Evolutionary conservation across 1,140 invertebrate genomes (phyloP), one percentile per base, ranked within the genome.

Genomic region (Drosophila sp.): DNA sequence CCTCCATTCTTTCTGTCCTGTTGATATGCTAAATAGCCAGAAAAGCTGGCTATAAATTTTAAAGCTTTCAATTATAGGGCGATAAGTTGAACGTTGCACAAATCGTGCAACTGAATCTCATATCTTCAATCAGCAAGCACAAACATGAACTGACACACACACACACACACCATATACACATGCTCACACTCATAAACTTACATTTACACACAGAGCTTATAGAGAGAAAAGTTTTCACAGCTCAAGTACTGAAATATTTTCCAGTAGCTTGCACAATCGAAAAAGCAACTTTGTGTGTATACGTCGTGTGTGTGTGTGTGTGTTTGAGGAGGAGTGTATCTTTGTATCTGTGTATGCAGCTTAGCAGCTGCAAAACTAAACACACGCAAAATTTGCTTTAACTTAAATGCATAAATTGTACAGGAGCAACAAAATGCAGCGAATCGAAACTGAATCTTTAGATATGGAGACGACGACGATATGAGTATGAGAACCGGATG

Each of bases 11-110:
- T 25, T 18, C 16, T 53, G 14, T 27, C n/a, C 14, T 34, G 32
- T 45, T 48, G 69, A 53, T 69, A 74, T 66, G 45, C 64, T 48
- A 50, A 70, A 56, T 41, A 62, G 45, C 14, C 78, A 63, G 71
- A 78, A 87, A 84, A 81, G 74, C 81, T 81, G 78, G 51, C 43
- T 25, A 82, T 81, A 69, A 72, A 87, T 89, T 82, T 82, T 76
- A 86, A 89, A 79, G 83, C 78, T 67, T 82, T 87, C 78, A 87
- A 87, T 87, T 87, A 87, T 79, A 71, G 29, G 56, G 70, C 81
- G 77, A 80, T 84, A 84, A 84, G 78, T 67, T 74, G 67, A 61
- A 65, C 59, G 70, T 71, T 65, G 61, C 71, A 72, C 71, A 82
- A 80, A 83, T 70, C 48, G 54, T 21, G 58, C 36, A 51, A 48